phyloP scores from a whole-genome alignment of 2,888 invertebrate genomes.

The Anoncus sp. region DNA sequence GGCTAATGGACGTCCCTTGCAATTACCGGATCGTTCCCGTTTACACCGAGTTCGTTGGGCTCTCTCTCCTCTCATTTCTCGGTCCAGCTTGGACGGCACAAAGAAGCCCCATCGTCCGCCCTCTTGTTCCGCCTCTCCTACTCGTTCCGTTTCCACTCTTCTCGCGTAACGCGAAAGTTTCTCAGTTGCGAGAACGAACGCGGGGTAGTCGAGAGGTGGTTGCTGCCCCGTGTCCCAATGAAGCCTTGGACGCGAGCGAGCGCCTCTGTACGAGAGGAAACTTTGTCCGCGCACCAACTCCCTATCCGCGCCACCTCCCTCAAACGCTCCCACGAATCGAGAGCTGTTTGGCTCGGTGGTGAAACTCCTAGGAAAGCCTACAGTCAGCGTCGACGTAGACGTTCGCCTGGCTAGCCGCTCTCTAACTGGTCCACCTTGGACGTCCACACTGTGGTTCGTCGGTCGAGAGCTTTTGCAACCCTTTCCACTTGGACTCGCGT shows the following conservation, averaged over 20 bases:
- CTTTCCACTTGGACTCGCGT: conserved; percentile 50
- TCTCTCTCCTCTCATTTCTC: conserved; percentile 50
- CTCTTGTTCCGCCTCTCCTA: conserved; percentile 69
- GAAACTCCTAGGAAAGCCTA: conserved; percentile 59
- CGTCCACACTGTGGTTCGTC: conserved; percentile 53
- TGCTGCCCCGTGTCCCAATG: conserved; percentile 51
- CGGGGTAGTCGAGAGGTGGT: conserved; percentile 59
- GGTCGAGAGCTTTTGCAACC: conserved; percentile 61
- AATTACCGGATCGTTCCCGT: conserved; percentile 73
- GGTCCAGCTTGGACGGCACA: conserved; percentile 57
- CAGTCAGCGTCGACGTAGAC: conserved; percentile 61
- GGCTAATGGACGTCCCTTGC: conserved; percentile 74
- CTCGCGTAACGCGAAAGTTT: conserved; percentile 76
- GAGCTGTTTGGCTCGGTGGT: conserved; percentile 57
- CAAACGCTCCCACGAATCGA: conserved; percentile 53
- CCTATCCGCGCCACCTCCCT: conserved; percentile 25
- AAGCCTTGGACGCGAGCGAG: conserved; percentile 64
- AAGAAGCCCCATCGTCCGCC: conserved; percentile 58
- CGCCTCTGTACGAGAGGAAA: conserved; percentile 50
- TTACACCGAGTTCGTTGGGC: conserved; percentile 56
- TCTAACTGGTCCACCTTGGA: conserved; percentile 46
- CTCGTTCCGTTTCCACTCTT: conserved; percentile 64
- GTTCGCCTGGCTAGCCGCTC: conserved; percentile 37
- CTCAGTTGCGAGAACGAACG: conserved; percentile 66
- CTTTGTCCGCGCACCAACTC: conserved; percentile 53